phyloP scores from a whole-genome alignment of 2,888 invertebrate genomes.

The Alentia gelatinosa region DNA sequence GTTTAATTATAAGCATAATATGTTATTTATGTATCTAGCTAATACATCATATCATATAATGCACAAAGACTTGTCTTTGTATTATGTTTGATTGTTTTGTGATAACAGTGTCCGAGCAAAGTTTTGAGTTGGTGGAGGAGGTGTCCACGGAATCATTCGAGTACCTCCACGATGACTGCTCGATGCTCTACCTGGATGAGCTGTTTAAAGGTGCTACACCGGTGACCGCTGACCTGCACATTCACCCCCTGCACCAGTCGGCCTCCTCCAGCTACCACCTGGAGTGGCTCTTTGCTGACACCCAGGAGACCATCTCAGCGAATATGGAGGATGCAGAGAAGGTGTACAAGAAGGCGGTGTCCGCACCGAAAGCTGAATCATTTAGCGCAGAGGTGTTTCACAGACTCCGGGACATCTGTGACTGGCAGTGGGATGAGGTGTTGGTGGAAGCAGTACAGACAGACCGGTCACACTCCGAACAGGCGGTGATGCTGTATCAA shows the following conservation, averaged over 20 bases:
- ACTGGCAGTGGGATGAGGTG: conserved; percentile 14
- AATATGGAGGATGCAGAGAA: background rate
- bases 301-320: background rate
- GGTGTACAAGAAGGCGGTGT: background rate
- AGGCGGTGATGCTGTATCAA: background rate
- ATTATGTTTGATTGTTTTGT: too few relatives aligned
- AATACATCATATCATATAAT: too few relatives aligned
- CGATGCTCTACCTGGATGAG: background rate
- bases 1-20: too few relatives aligned
- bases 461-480: background rate
- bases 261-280: background rate
- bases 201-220: background rate
- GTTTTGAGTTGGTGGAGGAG: background rate
- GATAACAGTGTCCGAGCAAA: background rate
- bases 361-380: background rate
- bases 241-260: background rate
- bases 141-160: background rate
- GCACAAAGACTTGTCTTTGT: too few relatives aligned
- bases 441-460: background rate
- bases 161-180: background rate
- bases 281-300: background rate
- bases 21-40: too few relatives aligned
- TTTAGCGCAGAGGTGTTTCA: background rate
- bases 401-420: background rate
- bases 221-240: background rate